A percentile compares a stretch with the other conserved stretches of the same genome.
These are phyloP conservation scores for Meles meles DNA, from an alignment of 2,113 vertebrate species.

Conservation along the genomic window DNA sequence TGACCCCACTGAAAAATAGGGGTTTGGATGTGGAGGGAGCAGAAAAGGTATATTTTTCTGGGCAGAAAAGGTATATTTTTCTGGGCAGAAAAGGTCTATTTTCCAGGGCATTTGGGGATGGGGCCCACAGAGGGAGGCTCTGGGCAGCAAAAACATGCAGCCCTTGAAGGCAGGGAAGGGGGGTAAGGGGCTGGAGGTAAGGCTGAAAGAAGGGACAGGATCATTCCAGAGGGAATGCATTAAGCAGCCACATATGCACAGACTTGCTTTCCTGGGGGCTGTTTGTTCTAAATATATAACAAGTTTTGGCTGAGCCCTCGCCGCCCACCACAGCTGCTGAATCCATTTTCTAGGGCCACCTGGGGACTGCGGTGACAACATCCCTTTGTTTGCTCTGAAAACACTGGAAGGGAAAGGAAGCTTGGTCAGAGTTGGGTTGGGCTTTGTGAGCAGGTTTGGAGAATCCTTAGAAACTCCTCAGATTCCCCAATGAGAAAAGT, in stretches of 20 bases:
- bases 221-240: too few relatives aligned
- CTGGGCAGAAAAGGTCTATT: neutral
- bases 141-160: too few relatives aligned
- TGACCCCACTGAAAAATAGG: neutral
- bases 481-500: neutral
- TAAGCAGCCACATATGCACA: neutral
- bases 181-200: fast-evolving
- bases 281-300: neutral
- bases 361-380: neutral
- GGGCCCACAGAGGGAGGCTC: neutral
- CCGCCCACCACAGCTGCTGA: neutral
- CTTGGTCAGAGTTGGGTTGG: neutral
- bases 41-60: neutral
- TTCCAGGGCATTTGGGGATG: fast-evolving
- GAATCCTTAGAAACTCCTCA: neutral
- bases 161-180: neutral
- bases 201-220: neutral
- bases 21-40: neutral
- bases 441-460: neutral
- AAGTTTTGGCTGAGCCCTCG: neutral
- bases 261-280: neutral
- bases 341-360: neutral
- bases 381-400: neutral
- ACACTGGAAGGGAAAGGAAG: neutral
- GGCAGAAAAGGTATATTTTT: neutral